Evolutionary conservation across 2,888 invertebrate species (phyloP).

Genomic region (Mactromeris polynyma): DNA sequence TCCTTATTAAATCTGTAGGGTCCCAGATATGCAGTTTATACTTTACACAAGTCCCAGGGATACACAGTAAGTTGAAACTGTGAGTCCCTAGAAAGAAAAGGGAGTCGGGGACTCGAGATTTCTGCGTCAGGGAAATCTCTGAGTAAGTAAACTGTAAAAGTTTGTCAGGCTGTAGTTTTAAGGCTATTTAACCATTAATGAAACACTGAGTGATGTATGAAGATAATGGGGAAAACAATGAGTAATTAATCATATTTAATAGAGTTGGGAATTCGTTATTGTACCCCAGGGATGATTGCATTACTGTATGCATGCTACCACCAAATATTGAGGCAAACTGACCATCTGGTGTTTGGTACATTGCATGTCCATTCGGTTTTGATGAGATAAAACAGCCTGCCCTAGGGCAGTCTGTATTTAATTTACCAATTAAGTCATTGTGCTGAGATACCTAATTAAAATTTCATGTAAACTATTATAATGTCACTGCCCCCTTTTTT

Average conservation of each 20-base stretch:
- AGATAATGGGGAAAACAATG: not conserved
- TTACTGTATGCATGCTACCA: constrained; percentile 5
- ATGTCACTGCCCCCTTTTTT: not conserved
- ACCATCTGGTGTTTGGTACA: constrained; percentile 19
- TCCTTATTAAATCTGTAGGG: too few relatives aligned
- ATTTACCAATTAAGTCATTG: constrained; percentile 42
- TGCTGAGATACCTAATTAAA: constrained; percentile 30
- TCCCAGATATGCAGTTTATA: too few relatives aligned
- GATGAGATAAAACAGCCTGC: not conserved
- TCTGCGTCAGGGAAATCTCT: too few relatives aligned
- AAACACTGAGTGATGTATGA: not conserved
- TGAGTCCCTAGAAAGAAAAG: too few relatives aligned
- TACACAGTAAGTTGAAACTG: too few relatives aligned
- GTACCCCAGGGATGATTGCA: not conserved
- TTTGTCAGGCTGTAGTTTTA: too few relatives aligned
- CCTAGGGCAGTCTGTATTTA: constrained; percentile 41
- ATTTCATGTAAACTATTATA: constrained; percentile 9
- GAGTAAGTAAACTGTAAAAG: too few relatives aligned
- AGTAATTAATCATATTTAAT: not conserved
- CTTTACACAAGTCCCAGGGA: too few relatives aligned
- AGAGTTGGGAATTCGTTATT: not conserved
- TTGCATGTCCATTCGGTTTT: constrained; percentile 37
- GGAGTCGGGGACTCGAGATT: too few relatives aligned
- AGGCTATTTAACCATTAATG: not conserved
- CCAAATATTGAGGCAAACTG: not conserved